Evolutionary conservation across 1,140 invertebrate species (phyloP).

Genomic region (Danaus melanippus): DNA sequence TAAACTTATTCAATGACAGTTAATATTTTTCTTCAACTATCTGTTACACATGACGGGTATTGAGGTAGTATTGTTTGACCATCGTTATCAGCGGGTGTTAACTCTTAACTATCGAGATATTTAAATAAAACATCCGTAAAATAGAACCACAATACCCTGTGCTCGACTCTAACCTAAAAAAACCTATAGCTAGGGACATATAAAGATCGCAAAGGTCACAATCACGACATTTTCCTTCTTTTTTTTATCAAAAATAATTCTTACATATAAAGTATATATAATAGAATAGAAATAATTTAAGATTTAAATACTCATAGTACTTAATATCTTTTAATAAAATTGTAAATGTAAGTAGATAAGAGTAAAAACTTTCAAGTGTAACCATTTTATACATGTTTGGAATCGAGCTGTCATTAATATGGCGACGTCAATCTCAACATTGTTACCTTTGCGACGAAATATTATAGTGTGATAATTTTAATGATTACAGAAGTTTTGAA

Average conservation of each 20-base stretch:
- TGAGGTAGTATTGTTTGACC: conserved; percentile 67
- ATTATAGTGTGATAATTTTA: conserved; percentile 47
- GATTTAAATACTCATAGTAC: no score
- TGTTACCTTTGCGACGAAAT: conserved; percentile 64
- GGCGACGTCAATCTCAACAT: conserved; percentile 15
- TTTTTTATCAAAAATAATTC: conserved; percentile 24
- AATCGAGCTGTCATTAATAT: no score
- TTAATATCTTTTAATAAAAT: no score
- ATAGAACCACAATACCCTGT: conserved; percentile 72
- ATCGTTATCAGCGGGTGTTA: conserved; percentile 39
- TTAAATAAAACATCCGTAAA: conserved; percentile 57
- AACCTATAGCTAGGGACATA: conserved; percentile 64
- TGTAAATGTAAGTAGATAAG: no score
- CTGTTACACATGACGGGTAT: conserved; percentile 61
- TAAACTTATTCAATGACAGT: not conserved
- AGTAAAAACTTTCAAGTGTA: no score
- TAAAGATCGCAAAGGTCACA: conserved; percentile 62
- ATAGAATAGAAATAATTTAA: not conserved
- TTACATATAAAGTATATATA: conserved; percentile 5
- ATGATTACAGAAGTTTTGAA: conserved; percentile 64
- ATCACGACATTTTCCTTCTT: conserved; percentile 35
- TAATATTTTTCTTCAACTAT: conserved; percentile 23
- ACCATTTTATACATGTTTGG: no score
- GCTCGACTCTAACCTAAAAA: conserved; percentile 61
- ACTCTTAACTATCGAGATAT: conserved; percentile 57